phyloP scores from a whole-genome alignment of 2,888 invertebrate genomes.

The Epinotia demarniana region DNA sequence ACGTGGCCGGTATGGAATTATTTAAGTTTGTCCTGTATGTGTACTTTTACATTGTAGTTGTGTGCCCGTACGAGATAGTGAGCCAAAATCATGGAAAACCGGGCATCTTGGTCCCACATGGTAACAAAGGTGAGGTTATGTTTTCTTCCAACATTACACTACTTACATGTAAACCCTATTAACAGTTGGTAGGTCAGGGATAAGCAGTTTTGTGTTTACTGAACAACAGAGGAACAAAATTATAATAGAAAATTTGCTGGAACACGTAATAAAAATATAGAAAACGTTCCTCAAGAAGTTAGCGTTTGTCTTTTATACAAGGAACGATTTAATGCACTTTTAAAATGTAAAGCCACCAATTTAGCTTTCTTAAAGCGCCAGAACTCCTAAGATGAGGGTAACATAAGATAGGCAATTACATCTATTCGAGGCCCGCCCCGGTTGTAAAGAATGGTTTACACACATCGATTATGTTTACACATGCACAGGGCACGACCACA shows the following conservation, averaged over 20 bases:
- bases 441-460: background rate
- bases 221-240: background rate
- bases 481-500: slow-evolving; percentile 59
- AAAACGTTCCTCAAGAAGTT: background rate
- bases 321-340: background rate
- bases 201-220: background rate
- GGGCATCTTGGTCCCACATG: slow-evolving; percentile 42
- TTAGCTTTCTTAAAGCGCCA: background rate
- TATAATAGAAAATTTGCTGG: background rate
- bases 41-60: slow-evolving; percentile 59
- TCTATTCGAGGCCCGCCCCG: background rate
- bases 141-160: background rate
- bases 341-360: background rate
- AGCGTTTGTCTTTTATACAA: background rate
- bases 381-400: background rate
- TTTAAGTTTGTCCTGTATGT: slow-evolving; percentile 50
- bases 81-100: slow-evolving; percentile 46
- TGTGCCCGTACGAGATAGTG: slow-evolving; percentile 55
- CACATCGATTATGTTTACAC: slow-evolving; percentile 2
- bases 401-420: background rate
- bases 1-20: slow-evolving; percentile 30
- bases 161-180: background rate
- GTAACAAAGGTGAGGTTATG: slow-evolving; percentile 39
- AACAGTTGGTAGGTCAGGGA: background rate
- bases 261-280: background rate